Conservation (phyloP, 2,797 vertebrate species). For the Basileuterus tristriatus region DNA sequence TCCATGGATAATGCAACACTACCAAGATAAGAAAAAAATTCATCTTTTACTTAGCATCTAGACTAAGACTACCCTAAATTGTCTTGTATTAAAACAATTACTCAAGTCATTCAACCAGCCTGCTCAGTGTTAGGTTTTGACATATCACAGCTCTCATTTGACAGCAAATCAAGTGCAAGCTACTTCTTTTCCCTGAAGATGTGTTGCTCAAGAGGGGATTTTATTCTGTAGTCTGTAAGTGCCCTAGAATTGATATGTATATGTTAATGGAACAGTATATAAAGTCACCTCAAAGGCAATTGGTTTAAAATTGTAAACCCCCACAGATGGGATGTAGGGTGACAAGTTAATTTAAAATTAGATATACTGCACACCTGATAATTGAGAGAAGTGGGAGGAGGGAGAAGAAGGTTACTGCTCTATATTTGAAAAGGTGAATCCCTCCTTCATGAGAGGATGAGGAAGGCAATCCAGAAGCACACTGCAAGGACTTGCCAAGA, state of each 20-base stretch:
- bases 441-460: slow-evolving; percentile 42
- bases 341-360: slow-evolving; percentile 71
- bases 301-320: slow-evolving; percentile 58
- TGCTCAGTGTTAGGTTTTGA: background rate
- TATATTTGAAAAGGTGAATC: slow-evolving; percentile 67
- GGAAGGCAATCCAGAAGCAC: background rate
- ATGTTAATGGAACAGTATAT: slow-evolving; percentile 57
- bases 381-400: slow-evolving; percentile 44
- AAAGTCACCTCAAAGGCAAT: slow-evolving; percentile 70
- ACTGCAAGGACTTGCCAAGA: background rate
- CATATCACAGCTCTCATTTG: background rate
- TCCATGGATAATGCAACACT: background rate
- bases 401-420: slow-evolving; percentile 56
- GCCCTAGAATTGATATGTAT: slow-evolving; percentile 54
- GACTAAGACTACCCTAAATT: background rate
- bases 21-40: background rate
- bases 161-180: slow-evolving; percentile 23
- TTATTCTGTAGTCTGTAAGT: slow-evolving; percentile 12
- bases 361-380: slow-evolving; percentile 57
- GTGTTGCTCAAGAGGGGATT: background rate
- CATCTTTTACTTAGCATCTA: background rate
- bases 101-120: background rate
- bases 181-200: background rate
- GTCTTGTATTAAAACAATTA: background rate
- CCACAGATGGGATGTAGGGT: slow-evolving; percentile 53